phyloP scores from a whole-genome alignment of 2,113 vertebrate species.

The Brachypteracias leptosomus region DNA sequence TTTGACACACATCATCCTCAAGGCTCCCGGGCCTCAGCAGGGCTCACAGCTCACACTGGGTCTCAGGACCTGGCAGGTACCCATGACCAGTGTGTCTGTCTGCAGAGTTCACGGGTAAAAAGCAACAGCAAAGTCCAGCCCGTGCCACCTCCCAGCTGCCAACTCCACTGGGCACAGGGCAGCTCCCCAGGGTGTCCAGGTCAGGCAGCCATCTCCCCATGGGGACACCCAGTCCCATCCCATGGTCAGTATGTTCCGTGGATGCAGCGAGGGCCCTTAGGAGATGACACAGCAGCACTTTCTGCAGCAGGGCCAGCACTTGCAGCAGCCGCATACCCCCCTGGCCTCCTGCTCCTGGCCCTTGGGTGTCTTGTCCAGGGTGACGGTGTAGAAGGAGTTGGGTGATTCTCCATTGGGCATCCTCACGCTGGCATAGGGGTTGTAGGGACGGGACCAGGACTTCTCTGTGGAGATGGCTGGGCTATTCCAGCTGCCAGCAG shows the following conservation, averaged over 20 bases:
- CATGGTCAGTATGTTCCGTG: rapidly evolving
- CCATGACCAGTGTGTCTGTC: background rate
- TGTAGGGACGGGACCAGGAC: constrained; percentile 55
- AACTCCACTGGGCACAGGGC: background rate
- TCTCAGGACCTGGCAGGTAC: background rate
- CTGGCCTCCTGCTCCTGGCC: background rate
- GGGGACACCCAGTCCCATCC: background rate
- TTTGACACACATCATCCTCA: background rate
- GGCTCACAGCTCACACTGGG: rapidly evolving
- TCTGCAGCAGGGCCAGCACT: constrained; percentile 55
- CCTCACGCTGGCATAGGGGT: constrained; percentile 71
- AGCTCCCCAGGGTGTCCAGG: background rate
- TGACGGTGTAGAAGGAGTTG: constrained; percentile 39
- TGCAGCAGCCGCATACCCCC: constrained; percentile 61
- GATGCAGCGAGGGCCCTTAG: background rate
- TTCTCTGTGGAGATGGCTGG: background rate
- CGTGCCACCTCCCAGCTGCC: background rate
- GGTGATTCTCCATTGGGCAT: background rate
- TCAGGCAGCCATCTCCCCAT: rapidly evolving
- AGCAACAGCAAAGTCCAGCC: background rate
- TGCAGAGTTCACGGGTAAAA: background rate
- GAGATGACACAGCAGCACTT: constrained; percentile 67
- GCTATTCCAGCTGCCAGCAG: background rate
- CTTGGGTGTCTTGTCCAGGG: constrained; percentile 49
- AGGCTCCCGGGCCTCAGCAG: rapidly evolving